These are phyloP conservation scores for Caretta caretta DNA, from an alignment of 2,113 vertebrate species.

Conservation along the genomic window DNA sequence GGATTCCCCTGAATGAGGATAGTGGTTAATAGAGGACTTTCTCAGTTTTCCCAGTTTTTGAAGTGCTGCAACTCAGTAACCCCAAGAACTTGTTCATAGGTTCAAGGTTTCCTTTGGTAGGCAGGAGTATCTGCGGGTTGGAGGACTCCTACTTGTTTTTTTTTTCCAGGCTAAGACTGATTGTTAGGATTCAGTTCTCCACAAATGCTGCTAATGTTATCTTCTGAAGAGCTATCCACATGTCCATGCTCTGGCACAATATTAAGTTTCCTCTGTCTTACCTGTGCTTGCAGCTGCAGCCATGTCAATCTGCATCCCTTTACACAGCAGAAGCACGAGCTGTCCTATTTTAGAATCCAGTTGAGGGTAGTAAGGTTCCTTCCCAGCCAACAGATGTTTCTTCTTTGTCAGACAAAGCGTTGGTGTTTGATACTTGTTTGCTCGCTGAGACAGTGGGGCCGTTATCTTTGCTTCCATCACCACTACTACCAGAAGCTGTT, in stretches of 20 bases:
- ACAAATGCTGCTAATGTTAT: not conserved
- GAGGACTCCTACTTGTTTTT: not conserved
- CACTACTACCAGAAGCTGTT: not conserved
- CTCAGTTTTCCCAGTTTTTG: not conserved
- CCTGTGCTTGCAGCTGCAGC: not conserved
- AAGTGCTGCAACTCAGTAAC: not conserved
- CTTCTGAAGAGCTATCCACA: not conserved
- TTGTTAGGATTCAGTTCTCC: not conserved
- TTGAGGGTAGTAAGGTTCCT: not conserved
- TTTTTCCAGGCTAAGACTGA: not conserved
- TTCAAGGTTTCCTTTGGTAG: not conserved
- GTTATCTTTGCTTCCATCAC: not conserved
- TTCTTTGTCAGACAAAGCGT: not conserved
- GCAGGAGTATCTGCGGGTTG: not conserved
- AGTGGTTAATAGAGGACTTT: not conserved
- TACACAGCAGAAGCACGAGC: not conserved
- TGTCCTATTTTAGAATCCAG: conserved; percentile 12
- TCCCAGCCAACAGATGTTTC: conserved; percentile 1
- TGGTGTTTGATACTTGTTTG: not conserved
- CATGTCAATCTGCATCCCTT: not conserved
- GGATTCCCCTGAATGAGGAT: not conserved
- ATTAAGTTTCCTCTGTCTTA: not conserved
- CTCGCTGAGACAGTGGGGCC: not conserved
- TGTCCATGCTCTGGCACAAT: not conserved
- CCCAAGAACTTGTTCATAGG: not conserved